Evolutionary conservation across 2,113 vertebrate genomes (phyloP).

Genomic region (Corydoras maculifer): DNA sequence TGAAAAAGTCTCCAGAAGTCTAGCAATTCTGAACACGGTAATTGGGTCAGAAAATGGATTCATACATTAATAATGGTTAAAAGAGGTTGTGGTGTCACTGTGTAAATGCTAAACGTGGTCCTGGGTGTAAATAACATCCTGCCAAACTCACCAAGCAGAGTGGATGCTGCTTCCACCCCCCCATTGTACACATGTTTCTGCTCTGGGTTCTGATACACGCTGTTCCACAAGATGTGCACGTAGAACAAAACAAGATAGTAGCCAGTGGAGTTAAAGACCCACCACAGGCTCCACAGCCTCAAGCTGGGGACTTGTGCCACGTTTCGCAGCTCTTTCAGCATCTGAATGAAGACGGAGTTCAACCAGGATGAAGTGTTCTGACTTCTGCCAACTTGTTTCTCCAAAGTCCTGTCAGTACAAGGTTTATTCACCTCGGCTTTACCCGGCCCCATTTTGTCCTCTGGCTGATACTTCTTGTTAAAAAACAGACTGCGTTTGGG

Average conservation of each 20-base stretch:
- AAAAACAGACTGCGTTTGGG: slow-evolving; percentile 88
- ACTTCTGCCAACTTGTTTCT: neutral
- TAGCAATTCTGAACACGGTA: too few relatives aligned
- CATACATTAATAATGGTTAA: too few relatives aligned
- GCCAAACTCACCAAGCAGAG: slow-evolving; percentile 72
- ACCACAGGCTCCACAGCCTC: slow-evolving; percentile 91
- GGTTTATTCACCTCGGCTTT: too few relatives aligned
- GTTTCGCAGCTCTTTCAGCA: slow-evolving; percentile 68
- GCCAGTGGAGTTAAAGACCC: slow-evolving; percentile 86
- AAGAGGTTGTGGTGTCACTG: too few relatives aligned
- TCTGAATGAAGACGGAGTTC: slow-evolving; percentile 60
- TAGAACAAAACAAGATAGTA: slow-evolving; percentile 94
- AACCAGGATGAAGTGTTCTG: slow-evolving; percentile 44
- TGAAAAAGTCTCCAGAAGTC: too few relatives aligned
- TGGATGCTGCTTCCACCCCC: slow-evolving; percentile 84
- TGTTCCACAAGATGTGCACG: slow-evolving; percentile 84
- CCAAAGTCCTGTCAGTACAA: too few relatives aligned
- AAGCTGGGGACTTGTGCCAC: slow-evolving; percentile 65
- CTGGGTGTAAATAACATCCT: neutral
- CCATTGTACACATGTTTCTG: slow-evolving; percentile 77
- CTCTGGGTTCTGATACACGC: slow-evolving; percentile 48
- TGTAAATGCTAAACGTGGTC: too few relatives aligned
- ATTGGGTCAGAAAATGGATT: too few relatives aligned
- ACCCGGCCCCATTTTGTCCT: neutral
- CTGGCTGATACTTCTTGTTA: slow-evolving; percentile 48